Evolutionary conservation across 1,140 invertebrate species (phyloP).

Genomic region (Mesaphorura yosii): DNA sequence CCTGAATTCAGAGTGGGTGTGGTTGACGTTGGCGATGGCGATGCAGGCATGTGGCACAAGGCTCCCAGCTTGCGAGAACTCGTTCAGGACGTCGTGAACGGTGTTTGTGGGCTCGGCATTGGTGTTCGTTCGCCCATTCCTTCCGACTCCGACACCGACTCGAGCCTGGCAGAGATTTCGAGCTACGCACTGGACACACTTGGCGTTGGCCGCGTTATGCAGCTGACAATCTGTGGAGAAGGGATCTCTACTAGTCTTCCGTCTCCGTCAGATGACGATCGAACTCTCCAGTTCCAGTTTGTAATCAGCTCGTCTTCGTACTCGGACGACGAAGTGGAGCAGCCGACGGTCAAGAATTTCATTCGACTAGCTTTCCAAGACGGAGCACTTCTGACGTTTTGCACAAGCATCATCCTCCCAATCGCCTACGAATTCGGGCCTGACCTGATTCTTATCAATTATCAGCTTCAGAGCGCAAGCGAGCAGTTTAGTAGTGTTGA

Average conservation of each 20-base stretch:
- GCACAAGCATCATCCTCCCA: conserved; percentile 76
- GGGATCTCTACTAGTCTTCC: conserved; percentile 47
- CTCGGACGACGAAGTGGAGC: not conserved
- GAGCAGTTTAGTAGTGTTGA: too few relatives aligned
- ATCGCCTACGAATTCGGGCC: conserved; percentile 82
- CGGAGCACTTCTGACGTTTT: conserved; percentile 82
- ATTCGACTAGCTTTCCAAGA: not conserved
- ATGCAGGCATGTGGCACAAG: too few relatives aligned
- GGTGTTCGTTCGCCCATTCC: too few relatives aligned
- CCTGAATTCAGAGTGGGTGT: too few relatives aligned
- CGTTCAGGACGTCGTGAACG: too few relatives aligned
- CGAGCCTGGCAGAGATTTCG: too few relatives aligned
- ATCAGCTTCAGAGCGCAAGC: not conserved
- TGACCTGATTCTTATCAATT: conserved; percentile 54
- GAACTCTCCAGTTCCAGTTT: conserved; percentile 80
- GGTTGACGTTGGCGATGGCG: too few relatives aligned
- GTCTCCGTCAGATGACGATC: conserved; percentile 58
- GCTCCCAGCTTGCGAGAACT: too few relatives aligned
- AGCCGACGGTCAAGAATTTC: not conserved
- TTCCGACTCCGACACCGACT: too few relatives aligned
- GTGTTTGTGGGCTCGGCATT: too few relatives aligned
- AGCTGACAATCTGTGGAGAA: not conserved
- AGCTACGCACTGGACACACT: too few relatives aligned
- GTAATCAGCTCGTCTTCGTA: not conserved
- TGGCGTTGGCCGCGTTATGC: too few relatives aligned